These are phyloP conservation scores for Triplophysa dalaica DNA, from an alignment of 2,113 vertebrate genomes.

Conservation along the genomic window DNA sequence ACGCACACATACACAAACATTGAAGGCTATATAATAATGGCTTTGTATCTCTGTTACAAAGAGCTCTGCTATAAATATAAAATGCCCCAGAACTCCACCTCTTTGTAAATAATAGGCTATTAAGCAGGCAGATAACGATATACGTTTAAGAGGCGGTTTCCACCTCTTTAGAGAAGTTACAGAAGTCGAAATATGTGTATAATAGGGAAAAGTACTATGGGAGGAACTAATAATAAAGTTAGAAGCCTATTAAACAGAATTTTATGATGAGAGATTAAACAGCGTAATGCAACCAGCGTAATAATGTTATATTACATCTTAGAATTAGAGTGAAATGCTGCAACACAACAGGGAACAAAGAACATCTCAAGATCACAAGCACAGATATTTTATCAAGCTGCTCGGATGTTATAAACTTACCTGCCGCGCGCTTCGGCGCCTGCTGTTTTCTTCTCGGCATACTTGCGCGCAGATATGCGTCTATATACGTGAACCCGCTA, in stretches of 20 bases:
- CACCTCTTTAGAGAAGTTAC: neutral
- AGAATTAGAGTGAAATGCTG: too few relatives aligned
- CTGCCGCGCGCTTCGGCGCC: constrained; percentile 94
- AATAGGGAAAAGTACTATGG: too few relatives aligned
- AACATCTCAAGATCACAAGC: too few relatives aligned
- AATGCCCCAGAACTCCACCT: constrained; percentile 14
- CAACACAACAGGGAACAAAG: too few relatives aligned
- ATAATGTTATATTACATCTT: too few relatives aligned
- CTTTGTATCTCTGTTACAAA: constrained; percentile 39
- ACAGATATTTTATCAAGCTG: constrained; percentile 38
- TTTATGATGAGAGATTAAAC: too few relatives aligned
- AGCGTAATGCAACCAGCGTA: too few relatives aligned
- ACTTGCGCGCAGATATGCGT: constrained; percentile 53
- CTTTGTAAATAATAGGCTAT: constrained; percentile 33
- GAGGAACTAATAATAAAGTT: too few relatives aligned
- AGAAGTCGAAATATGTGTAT: too few relatives aligned
- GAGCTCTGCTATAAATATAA: constrained; percentile 33
- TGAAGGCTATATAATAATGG: constrained; percentile 42
- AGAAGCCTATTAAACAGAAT: neutral
- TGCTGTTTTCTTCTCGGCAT: constrained; percentile 99
- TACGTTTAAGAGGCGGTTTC: neutral
- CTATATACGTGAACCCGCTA: neutral
- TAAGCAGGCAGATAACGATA: constrained; percentile 27
- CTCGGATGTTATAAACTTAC: constrained; percentile 70
- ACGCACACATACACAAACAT: constrained; percentile 44